Percentiles rank a stretch among this genome's conserved stretches.
These are phyloP conservation scores for Pseudococcus viburni DNA, from an alignment of 2,888 invertebrate species.

Conservation along the genomic window DNA sequence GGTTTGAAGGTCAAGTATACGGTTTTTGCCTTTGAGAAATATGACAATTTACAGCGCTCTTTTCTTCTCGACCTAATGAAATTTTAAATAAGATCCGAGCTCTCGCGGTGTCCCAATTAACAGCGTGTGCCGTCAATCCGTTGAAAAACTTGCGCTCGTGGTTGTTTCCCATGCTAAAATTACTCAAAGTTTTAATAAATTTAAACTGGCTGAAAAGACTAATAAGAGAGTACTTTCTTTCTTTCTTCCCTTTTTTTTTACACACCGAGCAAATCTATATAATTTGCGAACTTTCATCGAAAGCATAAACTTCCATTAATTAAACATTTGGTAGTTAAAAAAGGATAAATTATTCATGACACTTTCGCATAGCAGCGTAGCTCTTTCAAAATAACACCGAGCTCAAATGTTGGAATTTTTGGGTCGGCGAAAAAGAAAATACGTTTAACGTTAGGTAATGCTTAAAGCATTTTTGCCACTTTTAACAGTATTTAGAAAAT, in stretches of 20 bases:
- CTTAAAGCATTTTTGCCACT: background rate
- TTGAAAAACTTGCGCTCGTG: background rate
- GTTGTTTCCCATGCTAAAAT: background rate
- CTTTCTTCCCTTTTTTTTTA: background rate
- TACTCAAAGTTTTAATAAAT: slow-evolving; percentile 34
- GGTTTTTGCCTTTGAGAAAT: background rate
- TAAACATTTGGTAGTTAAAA: slow-evolving; percentile 52
- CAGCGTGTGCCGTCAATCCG: background rate
- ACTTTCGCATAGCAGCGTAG: background rate
- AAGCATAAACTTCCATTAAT: slow-evolving; percentile 45
- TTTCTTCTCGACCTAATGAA: background rate
- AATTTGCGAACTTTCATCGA: slow-evolving; percentile 42
- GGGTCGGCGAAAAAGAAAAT: background rate
- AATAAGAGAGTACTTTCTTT: slow-evolving; percentile 8
- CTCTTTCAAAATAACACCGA: background rate
- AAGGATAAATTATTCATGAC: slow-evolving; percentile 55
- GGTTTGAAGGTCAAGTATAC: background rate
- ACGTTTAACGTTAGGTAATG: slow-evolving; percentile 4
- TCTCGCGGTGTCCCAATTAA: background rate
- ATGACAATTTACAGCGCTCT: background rate
- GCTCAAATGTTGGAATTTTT: slow-evolving; percentile 26
- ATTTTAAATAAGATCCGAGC: background rate
- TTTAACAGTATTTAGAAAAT: background rate
- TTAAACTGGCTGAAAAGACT: background rate
- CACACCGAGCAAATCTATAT: slow-evolving; percentile 1